These are phyloP conservation scores for Urocyon cinereoargenteus DNA, from an alignment of 2,797 vertebrate species.

Conservation along the genomic window DNA sequence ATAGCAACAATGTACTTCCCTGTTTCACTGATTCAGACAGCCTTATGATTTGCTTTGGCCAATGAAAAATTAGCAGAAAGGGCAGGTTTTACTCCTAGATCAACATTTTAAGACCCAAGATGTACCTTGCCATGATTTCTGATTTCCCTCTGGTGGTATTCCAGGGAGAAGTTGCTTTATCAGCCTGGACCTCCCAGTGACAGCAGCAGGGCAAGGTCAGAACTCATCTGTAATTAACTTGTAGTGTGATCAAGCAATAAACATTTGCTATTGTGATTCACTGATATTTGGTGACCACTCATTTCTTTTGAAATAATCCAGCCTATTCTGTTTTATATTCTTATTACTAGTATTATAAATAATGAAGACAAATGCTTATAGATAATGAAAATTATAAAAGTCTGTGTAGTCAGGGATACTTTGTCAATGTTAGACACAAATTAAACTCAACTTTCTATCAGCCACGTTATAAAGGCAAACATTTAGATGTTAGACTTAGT, in stretches of 20 bases:
- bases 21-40: neutral
- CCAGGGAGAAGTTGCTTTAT: neutral
- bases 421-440: neutral
- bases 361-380: neutral
- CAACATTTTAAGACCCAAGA: neutral
- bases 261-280: neutral
- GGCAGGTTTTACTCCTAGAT: neutral
- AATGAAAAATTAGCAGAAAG: constrained; percentile 9
- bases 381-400: neutral
- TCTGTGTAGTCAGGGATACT: neutral
- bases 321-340: neutral
- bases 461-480: neutral
- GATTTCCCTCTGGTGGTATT: neutral
- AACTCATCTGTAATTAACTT: neutral
- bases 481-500: neutral
- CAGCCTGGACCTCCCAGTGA: neutral
- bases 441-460: neutral
- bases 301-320: neutral
- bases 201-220: neutral
- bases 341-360: neutral
- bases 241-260: neutral
- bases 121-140: neutral
- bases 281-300: neutral
- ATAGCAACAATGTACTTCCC: neutral
- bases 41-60: neutral